Conservation (phyloP, 2,888 invertebrate species). For the Chrysolina haemoptera region DNA sequence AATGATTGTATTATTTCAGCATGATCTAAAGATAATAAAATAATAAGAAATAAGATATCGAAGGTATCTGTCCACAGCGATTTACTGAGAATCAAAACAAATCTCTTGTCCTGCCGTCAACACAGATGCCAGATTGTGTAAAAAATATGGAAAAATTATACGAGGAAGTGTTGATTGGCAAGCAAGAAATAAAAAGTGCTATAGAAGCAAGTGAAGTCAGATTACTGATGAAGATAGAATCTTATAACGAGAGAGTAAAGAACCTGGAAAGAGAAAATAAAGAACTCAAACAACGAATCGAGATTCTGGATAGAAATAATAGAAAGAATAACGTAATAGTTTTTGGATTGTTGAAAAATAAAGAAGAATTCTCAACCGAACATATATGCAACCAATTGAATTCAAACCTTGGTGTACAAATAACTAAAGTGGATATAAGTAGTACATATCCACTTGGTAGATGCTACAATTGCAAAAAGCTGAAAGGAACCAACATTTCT, state of each 20-base stretch:
- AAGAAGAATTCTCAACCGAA: background rate
- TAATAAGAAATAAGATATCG: no score
- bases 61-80: no score
- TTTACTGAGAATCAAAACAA: no score
- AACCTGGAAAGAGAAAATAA: slow-evolving; percentile 7
- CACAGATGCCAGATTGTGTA: no score
- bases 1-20: no score
- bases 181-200: slow-evolving; percentile 1
- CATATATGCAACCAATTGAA: slow-evolving; percentile 3
- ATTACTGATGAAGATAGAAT: slow-evolving; percentile 16
- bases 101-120: no score
- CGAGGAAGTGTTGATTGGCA: background rate
- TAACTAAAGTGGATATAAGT: background rate
- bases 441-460: background rate
- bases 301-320: slow-evolving; percentile 5
- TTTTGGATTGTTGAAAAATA: background rate
- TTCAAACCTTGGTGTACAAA: background rate
- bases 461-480: background rate
- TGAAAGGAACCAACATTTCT: slow-evolving; percentile 16
- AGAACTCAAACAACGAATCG: background rate
- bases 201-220: slow-evolving; percentile 20
- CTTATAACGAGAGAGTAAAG: background rate
- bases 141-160: background rate
- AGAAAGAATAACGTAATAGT: slow-evolving; percentile 15
- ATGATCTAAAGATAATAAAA: no score